phyloP scores from a whole-genome alignment of 2,797 vertebrate genomes.

The Phyllotis vaccarum region DNA sequence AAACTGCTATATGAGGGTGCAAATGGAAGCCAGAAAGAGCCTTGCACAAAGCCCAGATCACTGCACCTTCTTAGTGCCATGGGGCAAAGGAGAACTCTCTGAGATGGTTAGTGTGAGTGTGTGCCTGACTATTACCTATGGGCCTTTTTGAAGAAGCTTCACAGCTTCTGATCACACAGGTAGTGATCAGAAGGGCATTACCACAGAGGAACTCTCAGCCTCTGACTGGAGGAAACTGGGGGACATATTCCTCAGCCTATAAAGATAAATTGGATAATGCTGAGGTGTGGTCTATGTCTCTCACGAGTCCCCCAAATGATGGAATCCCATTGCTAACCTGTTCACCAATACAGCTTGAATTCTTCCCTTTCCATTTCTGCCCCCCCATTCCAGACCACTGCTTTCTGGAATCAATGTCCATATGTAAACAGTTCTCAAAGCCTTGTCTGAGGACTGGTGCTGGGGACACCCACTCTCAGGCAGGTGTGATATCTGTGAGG shows the following conservation, averaged over 20 bases:
- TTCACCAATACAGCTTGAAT: not conserved
- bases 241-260: not conserved
- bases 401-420: not conserved
- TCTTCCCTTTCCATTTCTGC: not conserved
- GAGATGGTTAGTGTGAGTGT: not conserved
- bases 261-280: not conserved
- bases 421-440: not conserved
- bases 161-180: no score
- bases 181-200: not conserved
- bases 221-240: not conserved
- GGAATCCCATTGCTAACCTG: not conserved
- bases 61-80: not conserved
- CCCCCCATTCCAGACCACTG: not conserved
- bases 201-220: not conserved
- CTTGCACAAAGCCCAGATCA: accelerated
- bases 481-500: not conserved
- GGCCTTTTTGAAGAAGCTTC: not conserved
- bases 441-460: not conserved
- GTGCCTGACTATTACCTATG: not conserved
- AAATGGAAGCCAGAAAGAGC: not conserved
- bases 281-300: not conserved
- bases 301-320: not conserved
- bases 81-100: not conserved
- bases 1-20: not conserved
- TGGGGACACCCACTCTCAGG: not conserved